Conservation (phyloP, 2,888 invertebrate genomes). For the Sminthurinus aureus region DNA sequence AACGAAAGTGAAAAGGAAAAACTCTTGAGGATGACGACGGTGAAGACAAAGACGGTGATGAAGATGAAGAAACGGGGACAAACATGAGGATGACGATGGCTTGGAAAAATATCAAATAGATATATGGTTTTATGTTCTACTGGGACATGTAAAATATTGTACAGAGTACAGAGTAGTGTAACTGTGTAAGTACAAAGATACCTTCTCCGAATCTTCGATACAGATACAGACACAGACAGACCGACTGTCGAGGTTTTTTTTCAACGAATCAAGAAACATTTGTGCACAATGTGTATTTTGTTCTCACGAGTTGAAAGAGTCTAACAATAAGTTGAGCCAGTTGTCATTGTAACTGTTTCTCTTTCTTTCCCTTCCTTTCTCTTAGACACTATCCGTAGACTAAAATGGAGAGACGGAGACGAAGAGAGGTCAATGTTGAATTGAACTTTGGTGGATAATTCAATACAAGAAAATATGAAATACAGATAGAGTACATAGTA, state of each 20-base stretch:
- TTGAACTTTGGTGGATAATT: constrained; percentile 10
- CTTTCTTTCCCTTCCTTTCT: too few relatives aligned
- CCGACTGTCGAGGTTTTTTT: not conserved
- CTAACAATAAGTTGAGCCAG: too few relatives aligned
- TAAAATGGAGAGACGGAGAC: not conserved
- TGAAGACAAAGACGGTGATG: not conserved
- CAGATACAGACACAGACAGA: not conserved
- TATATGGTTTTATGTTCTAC: not conserved
- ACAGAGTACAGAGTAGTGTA: too few relatives aligned
- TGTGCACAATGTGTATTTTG: not conserved
- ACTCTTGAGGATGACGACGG: not conserved
- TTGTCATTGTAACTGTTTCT: too few relatives aligned
- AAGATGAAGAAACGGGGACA: too few relatives aligned
- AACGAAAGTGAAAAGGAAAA: too few relatives aligned
- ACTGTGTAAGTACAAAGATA: too few relatives aligned
- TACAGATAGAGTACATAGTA: not conserved
- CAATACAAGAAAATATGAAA: constrained; percentile 10
- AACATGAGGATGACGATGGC: not conserved
- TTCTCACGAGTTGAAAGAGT: too few relatives aligned
- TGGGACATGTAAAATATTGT: not conserved
- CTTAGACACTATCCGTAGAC: not conserved
- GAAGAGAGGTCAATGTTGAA: not conserved
- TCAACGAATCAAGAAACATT: not conserved
- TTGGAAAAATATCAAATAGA: not conserved
- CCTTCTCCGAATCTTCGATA: not conserved